Evolutionary conservation across 2,888 invertebrate species (phyloP).

Genomic region (Sarcophaga carnaria): DNA sequence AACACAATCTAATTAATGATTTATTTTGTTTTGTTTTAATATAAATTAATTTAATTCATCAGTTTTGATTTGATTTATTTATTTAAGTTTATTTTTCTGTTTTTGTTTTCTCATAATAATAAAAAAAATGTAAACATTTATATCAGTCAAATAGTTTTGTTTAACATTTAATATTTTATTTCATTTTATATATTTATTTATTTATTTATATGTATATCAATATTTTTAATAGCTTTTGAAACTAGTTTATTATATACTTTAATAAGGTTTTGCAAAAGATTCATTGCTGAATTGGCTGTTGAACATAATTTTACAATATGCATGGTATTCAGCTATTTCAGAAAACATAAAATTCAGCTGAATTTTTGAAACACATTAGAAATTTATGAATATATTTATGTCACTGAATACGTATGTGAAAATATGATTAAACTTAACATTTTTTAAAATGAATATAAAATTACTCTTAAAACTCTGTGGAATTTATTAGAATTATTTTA

Average conservation of each 20-base stretch:
- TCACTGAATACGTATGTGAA: too few relatives aligned
- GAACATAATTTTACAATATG: neutral
- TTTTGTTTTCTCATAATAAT: slow-evolving; percentile 18
- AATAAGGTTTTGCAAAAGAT: too few relatives aligned
- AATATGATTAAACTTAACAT: too few relatives aligned
- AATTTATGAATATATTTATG: too few relatives aligned
- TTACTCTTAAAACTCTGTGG: too few relatives aligned
- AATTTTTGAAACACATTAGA: too few relatives aligned
- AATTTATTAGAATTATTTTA: too few relatives aligned
- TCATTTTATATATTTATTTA: neutral
- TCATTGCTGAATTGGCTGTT: too few relatives aligned
- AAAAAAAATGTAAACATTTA: slow-evolving; percentile 54
- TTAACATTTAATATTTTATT: slow-evolving; percentile 50
- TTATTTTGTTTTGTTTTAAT: slow-evolving; percentile 23
- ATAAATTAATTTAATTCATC: slow-evolving; percentile 22
- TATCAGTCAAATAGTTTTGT: slow-evolving; percentile 62
- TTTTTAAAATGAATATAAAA: too few relatives aligned
- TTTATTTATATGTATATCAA: neutral
- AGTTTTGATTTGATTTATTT: slow-evolving; percentile 25
- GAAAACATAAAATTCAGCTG: neutral
- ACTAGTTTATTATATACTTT: neutral
- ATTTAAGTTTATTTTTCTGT: neutral
- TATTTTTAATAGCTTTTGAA: neutral
- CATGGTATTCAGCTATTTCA: too few relatives aligned
- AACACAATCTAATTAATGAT: neutral